Evolutionary conservation across 2,888 invertebrate genomes (phyloP).

Genomic region (Sinelater perroti): DNA sequence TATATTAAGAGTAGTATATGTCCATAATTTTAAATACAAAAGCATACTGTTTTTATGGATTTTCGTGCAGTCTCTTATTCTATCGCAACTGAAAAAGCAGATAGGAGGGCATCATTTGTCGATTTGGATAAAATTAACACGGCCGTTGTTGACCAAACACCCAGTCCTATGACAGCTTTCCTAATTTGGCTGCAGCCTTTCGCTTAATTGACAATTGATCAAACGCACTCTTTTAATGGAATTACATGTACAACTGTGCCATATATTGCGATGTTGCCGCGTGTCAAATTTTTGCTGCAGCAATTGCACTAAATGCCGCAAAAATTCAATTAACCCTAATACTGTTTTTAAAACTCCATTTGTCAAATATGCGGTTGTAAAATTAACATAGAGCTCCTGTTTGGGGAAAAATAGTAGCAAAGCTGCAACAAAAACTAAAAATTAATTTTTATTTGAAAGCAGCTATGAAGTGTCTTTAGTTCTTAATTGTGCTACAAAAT

Average conservation of each 20-base stretch:
- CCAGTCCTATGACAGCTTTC: neutral
- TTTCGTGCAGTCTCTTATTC: too few relatives aligned
- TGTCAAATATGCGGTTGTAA: neutral
- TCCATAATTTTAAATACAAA: too few relatives aligned
- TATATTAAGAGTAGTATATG: neutral
- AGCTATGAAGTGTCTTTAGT: too few relatives aligned
- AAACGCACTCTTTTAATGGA: constrained; percentile 1
- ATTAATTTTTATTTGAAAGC: too few relatives aligned
- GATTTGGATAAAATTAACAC: too few relatives aligned
- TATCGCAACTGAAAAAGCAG: too few relatives aligned
- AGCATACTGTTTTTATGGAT: too few relatives aligned
- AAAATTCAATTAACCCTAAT: constrained; percentile 13
- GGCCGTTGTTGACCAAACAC: neutral
- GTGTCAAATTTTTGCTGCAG: neutral
- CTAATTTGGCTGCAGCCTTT: neutral
- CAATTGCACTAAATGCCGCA: neutral
- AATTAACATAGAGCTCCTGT: too few relatives aligned
- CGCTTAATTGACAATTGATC: constrained; percentile 7
- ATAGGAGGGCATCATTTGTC: too few relatives aligned
- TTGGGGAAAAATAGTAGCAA: too few relatives aligned
- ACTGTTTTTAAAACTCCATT: constrained; percentile 6
- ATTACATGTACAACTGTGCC: neutral
- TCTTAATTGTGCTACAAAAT: too few relatives aligned
- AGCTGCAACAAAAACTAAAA: too few relatives aligned
- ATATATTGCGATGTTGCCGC: neutral